phyloP scores from a whole-genome alignment of 30 jellyfish, hydroid and myxozoan species.

The Hydra vulgaris region DNA sequence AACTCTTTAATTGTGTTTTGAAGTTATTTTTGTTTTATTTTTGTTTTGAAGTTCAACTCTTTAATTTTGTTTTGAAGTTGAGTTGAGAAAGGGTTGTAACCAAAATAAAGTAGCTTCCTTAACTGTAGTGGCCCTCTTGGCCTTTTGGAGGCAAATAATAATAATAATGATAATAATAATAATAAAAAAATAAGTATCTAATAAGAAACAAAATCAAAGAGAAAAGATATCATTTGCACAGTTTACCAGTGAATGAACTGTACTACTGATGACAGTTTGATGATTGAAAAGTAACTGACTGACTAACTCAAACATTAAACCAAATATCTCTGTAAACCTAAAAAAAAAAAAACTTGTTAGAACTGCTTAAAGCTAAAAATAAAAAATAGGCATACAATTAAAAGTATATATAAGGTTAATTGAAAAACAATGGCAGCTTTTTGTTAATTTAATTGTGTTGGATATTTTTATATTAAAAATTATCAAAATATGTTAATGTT shows the following conservation, averaged over 20 bases:
- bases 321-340: constrained; percentile 9
- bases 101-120: too few species aligned
- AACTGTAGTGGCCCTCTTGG: too few species aligned
- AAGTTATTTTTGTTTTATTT: too few species aligned
- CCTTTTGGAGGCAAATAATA: too few species aligned
- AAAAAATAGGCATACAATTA: not conserved
- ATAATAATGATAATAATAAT: not conserved
- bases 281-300: constrained; percentile 18
- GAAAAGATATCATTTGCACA: constrained; percentile 21
- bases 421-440: too few species aligned
- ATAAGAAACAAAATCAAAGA: not conserved
- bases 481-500: too few species aligned
- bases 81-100: too few species aligned
- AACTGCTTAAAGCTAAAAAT: not conserved
- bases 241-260: constrained; percentile 3
- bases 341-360: not conserved
- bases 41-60: too few species aligned
- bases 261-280: constrained; percentile 8
- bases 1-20: too few species aligned
- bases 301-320: constrained; percentile 11
- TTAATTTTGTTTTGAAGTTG: too few species aligned
- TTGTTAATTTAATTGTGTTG: too few species aligned
- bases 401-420: not conserved
- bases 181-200: not conserved
- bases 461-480: too few species aligned